Evolutionary conservation across 2,797 vertebrate species (phyloP).

Genomic region (Mionectes olivaceus): DNA sequence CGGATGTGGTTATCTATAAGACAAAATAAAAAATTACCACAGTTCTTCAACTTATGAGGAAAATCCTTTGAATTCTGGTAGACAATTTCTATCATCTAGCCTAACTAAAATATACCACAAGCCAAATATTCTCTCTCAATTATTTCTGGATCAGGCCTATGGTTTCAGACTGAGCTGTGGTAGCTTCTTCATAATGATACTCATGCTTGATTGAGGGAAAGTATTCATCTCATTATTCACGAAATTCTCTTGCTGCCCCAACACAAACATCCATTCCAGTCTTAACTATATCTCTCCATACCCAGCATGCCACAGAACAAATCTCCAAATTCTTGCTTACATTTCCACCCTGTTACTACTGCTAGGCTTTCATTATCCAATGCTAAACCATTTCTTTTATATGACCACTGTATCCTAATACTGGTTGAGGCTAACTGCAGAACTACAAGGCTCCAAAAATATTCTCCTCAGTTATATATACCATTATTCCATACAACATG

Average conservation of each 20-base stretch:
- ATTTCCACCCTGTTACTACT: not conserved
- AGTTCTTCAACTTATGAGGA: not conserved
- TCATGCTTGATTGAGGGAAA: not conserved
- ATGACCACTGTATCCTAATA: not conserved
- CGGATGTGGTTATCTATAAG: not conserved
- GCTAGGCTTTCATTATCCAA: not conserved
- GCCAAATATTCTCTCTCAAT: not conserved
- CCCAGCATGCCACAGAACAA: not conserved
- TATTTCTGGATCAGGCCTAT: not conserved
- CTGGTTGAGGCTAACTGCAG: not conserved
- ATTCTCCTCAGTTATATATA: not conserved
- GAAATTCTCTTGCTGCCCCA: accelerated
- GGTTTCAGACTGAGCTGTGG: not conserved
- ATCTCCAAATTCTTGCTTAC: not conserved
- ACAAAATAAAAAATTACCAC: not conserved
- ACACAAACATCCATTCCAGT: not conserved
- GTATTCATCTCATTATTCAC: not conserved
- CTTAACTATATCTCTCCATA: not conserved
- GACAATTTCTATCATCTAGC: not conserved
- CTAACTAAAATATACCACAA: not conserved
- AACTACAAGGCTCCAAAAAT: not conserved
- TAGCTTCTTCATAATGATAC: not conserved
- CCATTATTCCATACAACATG: not conserved
- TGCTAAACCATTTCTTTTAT: not conserved
- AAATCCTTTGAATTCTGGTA: not conserved